Percentiles rank a stretch among this genome's conserved stretches.
Evolutionary conservation across 2,797 vertebrate species (phyloP).

Genomic region (Sebastes steindachneri): DNA sequence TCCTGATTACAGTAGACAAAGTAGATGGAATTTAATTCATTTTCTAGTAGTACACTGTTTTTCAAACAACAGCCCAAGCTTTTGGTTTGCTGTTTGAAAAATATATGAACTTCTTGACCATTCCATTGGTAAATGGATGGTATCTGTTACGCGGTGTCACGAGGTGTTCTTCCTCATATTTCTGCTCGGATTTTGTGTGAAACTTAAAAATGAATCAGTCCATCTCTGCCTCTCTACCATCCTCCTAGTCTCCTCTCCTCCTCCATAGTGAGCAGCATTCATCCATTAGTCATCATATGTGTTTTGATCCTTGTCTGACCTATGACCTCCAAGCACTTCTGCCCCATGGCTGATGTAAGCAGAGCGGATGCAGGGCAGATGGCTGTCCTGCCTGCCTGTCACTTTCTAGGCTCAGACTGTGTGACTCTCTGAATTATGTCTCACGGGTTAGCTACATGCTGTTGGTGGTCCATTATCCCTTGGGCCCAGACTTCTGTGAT

Average conservation of each 20-base stretch:
- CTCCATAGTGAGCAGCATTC: background rate
- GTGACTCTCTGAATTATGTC: conserved; percentile 36
- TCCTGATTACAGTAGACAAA: background rate
- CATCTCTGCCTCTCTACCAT: background rate
- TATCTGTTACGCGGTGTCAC: background rate
- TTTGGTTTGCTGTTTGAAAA: background rate
- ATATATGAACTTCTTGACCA: background rate
- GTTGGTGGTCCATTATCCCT: background rate
- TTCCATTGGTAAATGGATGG: background rate
- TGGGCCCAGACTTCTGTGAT: background rate
- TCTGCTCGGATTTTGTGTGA: background rate
- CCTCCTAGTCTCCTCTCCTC: background rate
- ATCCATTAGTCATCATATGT: conserved; percentile 26
- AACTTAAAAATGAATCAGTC: background rate
- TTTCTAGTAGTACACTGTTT: background rate
- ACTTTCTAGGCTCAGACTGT: conserved; percentile 23
- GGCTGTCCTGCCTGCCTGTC: conserved; percentile 14
- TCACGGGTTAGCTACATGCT: background rate
- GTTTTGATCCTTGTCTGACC: conserved; percentile 24
- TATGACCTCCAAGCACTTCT: conserved; percentile 9
- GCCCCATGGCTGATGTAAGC: conserved; percentile 30
- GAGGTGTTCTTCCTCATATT: background rate
- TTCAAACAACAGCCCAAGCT: background rate
- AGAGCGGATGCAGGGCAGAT: conserved; percentile 28
- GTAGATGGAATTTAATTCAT: background rate